These are phyloP conservation scores for Calidris pugnax DNA, from an alignment of 2,113 vertebrate genomes.

Conservation along the genomic window DNA sequence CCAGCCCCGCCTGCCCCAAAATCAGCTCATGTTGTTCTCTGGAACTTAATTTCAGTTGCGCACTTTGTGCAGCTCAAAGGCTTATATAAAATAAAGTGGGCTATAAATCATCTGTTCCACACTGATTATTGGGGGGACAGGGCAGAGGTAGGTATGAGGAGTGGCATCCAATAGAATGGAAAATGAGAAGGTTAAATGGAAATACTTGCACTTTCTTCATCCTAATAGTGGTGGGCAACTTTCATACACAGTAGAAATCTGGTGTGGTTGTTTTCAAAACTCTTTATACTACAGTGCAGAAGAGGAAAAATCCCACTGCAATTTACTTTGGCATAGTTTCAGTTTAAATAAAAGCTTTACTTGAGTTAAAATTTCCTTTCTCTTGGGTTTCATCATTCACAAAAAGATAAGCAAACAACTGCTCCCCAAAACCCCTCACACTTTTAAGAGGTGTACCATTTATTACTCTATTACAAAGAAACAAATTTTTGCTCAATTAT, in stretches of 20 bases:
- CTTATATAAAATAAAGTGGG: not conserved
- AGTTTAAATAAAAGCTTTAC: not conserved
- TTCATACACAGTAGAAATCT: not conserved
- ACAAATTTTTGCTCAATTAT: not conserved
- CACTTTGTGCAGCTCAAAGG: not conserved
- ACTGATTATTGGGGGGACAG: not conserved
- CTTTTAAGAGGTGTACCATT: not conserved
- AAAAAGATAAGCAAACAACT: fast-evolving
- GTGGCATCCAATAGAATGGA: not conserved
- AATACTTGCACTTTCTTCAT: not conserved
- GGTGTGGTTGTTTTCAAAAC: not conserved
- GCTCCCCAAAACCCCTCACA: fast-evolving
- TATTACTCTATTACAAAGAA: not conserved
- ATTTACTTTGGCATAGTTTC: not conserved
- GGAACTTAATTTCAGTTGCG: not conserved
- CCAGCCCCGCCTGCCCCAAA: not conserved
- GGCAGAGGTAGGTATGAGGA: not conserved
- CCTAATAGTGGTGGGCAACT: not conserved
- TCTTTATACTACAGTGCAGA: not conserved
- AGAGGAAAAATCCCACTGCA: not conserved
- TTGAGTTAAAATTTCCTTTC: not conserved
- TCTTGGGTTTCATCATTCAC: not conserved
- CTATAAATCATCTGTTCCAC: not conserved
- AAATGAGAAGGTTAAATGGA: not conserved
- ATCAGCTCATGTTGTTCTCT: not conserved